Evolutionary conservation across 2,888 invertebrate species (phyloP).

Genomic region (Trachelus tabidus): DNA sequence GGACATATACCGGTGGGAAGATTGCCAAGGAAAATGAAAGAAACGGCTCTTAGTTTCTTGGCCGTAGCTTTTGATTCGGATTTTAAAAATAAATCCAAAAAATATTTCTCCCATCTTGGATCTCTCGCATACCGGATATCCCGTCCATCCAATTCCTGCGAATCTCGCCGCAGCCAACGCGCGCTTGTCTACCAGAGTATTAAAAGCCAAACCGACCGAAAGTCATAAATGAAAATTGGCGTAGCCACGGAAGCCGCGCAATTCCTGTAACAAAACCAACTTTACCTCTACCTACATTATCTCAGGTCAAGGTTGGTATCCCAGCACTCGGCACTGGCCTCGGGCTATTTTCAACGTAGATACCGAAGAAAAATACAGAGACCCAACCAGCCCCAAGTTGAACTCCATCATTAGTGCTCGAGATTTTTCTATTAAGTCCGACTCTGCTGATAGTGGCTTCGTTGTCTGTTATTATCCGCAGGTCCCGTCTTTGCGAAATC

Average conservation of each 20-base stretch:
- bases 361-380: not conserved
- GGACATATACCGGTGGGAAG: not conserved
- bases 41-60: not conserved
- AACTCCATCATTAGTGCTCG: conserved; percentile 11
- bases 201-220: not conserved
- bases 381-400: not conserved
- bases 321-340: not conserved
- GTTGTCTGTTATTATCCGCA: conserved; percentile 9
- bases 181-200: not conserved
- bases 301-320: not conserved
- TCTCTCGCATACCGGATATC: not conserved
- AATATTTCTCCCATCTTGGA: not conserved
- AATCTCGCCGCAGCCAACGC: not conserved
- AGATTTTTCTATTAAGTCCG: conserved; percentile 16
- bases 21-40: not conserved
- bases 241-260: not conserved
- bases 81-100: not conserved
- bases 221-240: not conserved
- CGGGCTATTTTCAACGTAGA: conserved; percentile 1
- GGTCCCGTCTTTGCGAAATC: not conserved
- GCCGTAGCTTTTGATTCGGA: not conserved
- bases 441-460: not conserved
- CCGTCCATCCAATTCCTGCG: not conserved
- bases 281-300: not conserved
- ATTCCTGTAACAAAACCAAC: not conserved